Evolutionary conservation across 2,888 invertebrate genomes (phyloP).

Genomic region (Dynastes tityus): DNA sequence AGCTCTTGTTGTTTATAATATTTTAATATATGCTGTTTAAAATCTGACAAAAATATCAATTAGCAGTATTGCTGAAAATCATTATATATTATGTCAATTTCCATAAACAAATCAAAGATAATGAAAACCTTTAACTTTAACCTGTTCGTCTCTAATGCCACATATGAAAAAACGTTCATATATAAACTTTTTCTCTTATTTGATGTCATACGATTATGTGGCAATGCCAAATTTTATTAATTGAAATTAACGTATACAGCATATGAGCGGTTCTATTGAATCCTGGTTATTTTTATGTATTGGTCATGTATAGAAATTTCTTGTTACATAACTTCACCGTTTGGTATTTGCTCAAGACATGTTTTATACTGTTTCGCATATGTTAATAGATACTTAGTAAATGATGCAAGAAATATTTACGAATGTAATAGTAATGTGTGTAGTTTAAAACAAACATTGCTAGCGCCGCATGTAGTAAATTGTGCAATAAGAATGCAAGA

Average conservation of each 20-base stretch:
- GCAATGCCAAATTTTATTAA: conserved; percentile 2
- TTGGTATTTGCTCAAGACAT: conserved; percentile 9
- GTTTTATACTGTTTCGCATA: not conserved
- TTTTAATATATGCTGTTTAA: too few relatives aligned
- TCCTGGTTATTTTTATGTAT: conserved; percentile 7
- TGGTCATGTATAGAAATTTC: not conserved
- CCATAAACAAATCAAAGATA: too few relatives aligned
- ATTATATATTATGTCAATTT: too few relatives aligned
- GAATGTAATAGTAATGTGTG: not conserved
- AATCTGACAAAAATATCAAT: too few relatives aligned
- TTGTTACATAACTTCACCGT: conserved; percentile 27
- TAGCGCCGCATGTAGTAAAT: too few relatives aligned
- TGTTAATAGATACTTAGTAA: not conserved
- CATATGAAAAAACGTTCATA: too few relatives aligned
- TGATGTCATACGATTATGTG: conserved; percentile 4
- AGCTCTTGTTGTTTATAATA: too few relatives aligned
- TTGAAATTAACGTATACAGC: not conserved
- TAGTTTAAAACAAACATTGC: not conserved
- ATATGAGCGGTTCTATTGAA: conserved; percentile 6
- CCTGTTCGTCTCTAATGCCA: too few relatives aligned
- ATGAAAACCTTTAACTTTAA: too few relatives aligned
- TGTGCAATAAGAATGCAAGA: too few relatives aligned
- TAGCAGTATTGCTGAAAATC: too few relatives aligned
- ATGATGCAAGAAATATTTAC: conserved; percentile 4
- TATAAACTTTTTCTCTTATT: not conserved